Conservation (phyloP, 2,797 vertebrate genomes). For the Loriculus beryllinus region DNA sequence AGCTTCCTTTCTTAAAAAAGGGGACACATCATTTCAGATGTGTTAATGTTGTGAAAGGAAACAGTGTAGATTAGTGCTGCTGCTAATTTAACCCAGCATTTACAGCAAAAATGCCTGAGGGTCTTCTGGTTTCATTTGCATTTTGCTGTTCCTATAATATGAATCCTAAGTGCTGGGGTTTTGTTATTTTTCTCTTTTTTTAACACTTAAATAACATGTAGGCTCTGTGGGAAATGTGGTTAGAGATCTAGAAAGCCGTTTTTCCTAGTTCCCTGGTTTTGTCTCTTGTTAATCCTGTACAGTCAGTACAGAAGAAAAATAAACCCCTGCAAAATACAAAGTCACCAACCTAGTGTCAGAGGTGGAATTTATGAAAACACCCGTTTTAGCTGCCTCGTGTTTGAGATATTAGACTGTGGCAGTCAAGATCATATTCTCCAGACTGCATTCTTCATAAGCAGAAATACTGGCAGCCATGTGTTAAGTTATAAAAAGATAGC, state of each 20-base stretch:
- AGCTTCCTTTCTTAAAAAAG: neutral
- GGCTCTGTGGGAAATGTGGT: neutral
- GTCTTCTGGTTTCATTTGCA: neutral
- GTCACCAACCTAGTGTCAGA: neutral
- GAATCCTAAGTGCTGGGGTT: neutral
- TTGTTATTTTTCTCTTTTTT: neutral
- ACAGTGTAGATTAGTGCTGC: neutral
- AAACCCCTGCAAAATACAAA: neutral
- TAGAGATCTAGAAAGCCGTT: neutral
- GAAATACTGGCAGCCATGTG: slow-evolving; percentile 55
- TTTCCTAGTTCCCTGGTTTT: neutral
- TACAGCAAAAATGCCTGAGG: neutral
- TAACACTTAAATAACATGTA: neutral
- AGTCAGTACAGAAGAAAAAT: neutral
- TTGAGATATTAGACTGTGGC: slow-evolving; percentile 10
- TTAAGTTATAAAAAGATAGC: slow-evolving; percentile 64
- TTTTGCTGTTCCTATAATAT: neutral
- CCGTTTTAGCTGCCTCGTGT: slow-evolving; percentile 24
- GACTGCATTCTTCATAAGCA: slow-evolving; percentile 56
- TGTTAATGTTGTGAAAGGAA: neutral
- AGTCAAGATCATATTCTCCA: slow-evolving; percentile 52
- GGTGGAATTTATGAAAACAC: neutral
- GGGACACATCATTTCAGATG: neutral
- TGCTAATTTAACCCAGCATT: neutral
- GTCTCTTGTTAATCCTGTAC: neutral